Evolutionary conservation across 2,888 invertebrate species (phyloP), one percentile per base, ranked within the genome.

Genomic region (Boloria euphrosyne): DNA sequence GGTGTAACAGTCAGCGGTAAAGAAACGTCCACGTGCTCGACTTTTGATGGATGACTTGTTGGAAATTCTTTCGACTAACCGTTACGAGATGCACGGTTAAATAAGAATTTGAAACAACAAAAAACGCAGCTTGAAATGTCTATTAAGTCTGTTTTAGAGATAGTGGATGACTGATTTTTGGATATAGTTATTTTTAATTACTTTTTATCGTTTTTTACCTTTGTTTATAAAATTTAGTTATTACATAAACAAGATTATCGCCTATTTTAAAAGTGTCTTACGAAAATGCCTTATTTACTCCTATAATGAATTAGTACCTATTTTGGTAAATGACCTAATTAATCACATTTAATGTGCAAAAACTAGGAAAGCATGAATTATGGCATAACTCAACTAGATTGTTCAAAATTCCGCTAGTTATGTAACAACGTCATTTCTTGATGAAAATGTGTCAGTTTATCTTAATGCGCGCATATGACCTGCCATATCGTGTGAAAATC

Each of bases 401-500:
- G 46, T 46, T n/a, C 22, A 27, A 57, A 18, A 64, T 52, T 50
- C 52, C 52, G 44, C 53, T 43, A 57, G 27, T 66, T 65, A 64
- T 58, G 66, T 70, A 68, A 68, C 44, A 64, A 3, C 22, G 52
- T 22, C 53, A 58, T 64, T 65, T 55, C 52, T 47, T 57, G 67
- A 66, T 60, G 65, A 63, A 71, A 69, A 68, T 70, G 70, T 71
- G 67, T 66, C 71, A 68, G 66, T 66, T 64, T 58, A 66, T 67
- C 61, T 69, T 31, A 69, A 67, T 66, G 54, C 54, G 62, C 67
- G 61, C 68, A 50, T 71, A 65, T 61, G 69, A 69, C 61, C 70
- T 47, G 62, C 47, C 66, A 43, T 70, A 70, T 71, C 86, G 84
- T 86, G 84, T 83, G 83, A 87, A 84, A 81, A 85, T 81, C 80